Evolutionary conservation across 2,888 invertebrate species (phyloP).

Genomic region (Stenotaenia linearis): DNA sequence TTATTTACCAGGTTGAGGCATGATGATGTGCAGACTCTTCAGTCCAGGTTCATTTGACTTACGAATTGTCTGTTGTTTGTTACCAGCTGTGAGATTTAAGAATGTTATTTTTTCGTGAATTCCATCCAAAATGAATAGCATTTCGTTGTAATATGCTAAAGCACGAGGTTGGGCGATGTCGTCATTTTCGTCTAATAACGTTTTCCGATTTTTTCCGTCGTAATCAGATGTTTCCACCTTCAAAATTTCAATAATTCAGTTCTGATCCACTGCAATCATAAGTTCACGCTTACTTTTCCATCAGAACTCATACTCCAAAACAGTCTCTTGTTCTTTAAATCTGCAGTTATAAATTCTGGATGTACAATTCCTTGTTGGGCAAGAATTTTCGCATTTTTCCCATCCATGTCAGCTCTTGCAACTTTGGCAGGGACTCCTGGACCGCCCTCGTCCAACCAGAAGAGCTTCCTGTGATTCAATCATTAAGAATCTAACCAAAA

Average conservation of each 20-base stretch:
- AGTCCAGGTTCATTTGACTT: conserved; percentile 65
- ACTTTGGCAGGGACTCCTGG: conserved; percentile 78
- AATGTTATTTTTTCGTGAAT: conserved; percentile 81
- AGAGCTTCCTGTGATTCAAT: conserved; percentile 61
- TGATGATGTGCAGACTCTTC: conserved; percentile 78
- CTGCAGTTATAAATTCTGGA: conserved; percentile 80
- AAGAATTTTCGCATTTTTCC: conserved; percentile 68
- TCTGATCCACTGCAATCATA: too few species aligned
- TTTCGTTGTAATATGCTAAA: conserved; percentile 71
- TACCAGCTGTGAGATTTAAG: conserved; percentile 71
- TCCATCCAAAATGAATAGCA: conserved; percentile 81
- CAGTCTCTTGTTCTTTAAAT: conserved; percentile 65
- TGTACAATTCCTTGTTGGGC: conserved; percentile 60
- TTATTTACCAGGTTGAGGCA: conserved; percentile 61
- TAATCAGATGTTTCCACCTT: conserved; percentile 45
- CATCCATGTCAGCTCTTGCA: conserved; percentile 81
- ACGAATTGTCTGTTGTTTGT: conserved; percentile 70
- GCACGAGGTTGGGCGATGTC: conserved; percentile 73
- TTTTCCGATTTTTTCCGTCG: conserved; percentile 62
- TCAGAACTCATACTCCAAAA: conserved; percentile 67
- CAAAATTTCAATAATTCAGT: too few species aligned
- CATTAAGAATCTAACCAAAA: background rate
- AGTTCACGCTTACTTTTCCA: conserved; percentile 45
- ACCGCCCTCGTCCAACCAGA: conserved; percentile 95
- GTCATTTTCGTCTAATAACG: conserved; percentile 60